Conservation (phyloP, 2,888 invertebrate species). For the Drosophila paramelanica region DNA sequence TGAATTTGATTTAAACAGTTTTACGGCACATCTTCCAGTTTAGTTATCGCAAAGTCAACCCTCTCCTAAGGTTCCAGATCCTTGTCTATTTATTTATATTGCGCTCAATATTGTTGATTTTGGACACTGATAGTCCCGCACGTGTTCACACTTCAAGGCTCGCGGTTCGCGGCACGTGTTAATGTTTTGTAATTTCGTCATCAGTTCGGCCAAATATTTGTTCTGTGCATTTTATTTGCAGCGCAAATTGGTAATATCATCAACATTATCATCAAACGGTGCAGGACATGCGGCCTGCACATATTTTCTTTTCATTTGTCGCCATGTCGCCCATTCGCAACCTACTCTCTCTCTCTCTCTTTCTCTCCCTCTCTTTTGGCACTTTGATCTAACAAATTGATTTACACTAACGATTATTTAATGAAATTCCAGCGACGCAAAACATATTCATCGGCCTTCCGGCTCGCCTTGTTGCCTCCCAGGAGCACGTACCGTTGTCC, state of each 20-base stretch:
- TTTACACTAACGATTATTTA: slow-evolving; percentile 80
- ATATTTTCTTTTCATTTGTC: slow-evolving; percentile 77
- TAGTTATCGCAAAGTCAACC: background rate
- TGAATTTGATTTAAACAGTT: slow-evolving; percentile 5
- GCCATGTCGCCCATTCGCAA: slow-evolving; percentile 68
- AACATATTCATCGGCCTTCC: slow-evolving; percentile 14
- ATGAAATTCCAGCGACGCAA: slow-evolving; percentile 71
- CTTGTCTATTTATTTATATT: slow-evolving; percentile 12
- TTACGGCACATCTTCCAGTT: background rate
- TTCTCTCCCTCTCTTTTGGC: background rate
- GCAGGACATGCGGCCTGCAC: slow-evolving; percentile 1
- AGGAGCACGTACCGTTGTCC: slow-evolving; percentile 33
- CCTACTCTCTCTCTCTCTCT: background rate
- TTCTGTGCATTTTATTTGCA: slow-evolving; percentile 48
- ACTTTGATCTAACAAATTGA: slow-evolving; percentile 77
- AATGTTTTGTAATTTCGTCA: slow-evolving; percentile 63
- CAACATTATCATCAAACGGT: slow-evolving; percentile 5
- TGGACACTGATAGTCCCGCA: slow-evolving; percentile 74
- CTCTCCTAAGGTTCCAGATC: background rate
- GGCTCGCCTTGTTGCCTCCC: background rate
- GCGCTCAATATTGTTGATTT: slow-evolving; percentile 71
- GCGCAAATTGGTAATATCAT: slow-evolving; percentile 71
- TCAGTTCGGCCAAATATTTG: slow-evolving; percentile 68
- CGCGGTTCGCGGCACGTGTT: slow-evolving; percentile 67
- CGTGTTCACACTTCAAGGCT: slow-evolving; percentile 81